Evolutionary conservation across 1,140 invertebrate genomes (phyloP).

Genomic region (Apolygus lucorum): DNA sequence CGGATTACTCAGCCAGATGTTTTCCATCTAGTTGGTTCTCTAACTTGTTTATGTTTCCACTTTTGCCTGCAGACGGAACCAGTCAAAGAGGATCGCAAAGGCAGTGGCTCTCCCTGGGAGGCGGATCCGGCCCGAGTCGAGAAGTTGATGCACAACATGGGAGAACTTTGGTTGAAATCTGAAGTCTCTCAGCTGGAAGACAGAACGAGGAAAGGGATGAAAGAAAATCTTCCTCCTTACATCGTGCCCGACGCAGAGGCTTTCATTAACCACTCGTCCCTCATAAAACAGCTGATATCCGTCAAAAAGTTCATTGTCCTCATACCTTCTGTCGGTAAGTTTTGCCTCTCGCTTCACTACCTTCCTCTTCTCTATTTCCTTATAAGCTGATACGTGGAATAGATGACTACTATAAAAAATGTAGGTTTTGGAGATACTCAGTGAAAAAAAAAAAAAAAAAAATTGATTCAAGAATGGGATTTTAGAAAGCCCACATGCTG

Average conservation of each 20-base stretch:
- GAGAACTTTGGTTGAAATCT: constrained; percentile 62
- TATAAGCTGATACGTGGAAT: too few species aligned
- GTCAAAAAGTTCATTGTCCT: constrained; percentile 69
- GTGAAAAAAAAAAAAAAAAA: too few species aligned
- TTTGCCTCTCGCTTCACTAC: too few species aligned
- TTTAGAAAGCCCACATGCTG: too few species aligned
- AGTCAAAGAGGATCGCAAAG: neutral
- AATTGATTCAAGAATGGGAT: too few species aligned
- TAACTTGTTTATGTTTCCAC: too few species aligned
- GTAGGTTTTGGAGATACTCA: too few species aligned
- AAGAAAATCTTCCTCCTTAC: constrained; percentile 54
- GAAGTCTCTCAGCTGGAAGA: constrained; percentile 62
- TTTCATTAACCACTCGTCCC: constrained; percentile 57
- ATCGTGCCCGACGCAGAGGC: constrained; percentile 63
- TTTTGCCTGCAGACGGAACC: neutral
- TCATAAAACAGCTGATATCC: constrained; percentile 67
- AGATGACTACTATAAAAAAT: too few species aligned
- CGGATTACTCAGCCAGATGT: too few species aligned
- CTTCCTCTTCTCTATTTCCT: too few species aligned
- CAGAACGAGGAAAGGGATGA: constrained; percentile 38
- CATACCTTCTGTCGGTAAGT: constrained; percentile 66
- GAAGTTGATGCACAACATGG: constrained; percentile 44
- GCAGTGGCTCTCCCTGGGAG: neutral
- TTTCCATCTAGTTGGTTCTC: too few species aligned
- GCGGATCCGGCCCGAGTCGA: constrained; percentile 17